Evolutionary conservation across 2,113 vertebrate genomes (phyloP), one percentile per base, ranked within the genome.

Genomic region (Pygoscelis adeliae): DNA sequence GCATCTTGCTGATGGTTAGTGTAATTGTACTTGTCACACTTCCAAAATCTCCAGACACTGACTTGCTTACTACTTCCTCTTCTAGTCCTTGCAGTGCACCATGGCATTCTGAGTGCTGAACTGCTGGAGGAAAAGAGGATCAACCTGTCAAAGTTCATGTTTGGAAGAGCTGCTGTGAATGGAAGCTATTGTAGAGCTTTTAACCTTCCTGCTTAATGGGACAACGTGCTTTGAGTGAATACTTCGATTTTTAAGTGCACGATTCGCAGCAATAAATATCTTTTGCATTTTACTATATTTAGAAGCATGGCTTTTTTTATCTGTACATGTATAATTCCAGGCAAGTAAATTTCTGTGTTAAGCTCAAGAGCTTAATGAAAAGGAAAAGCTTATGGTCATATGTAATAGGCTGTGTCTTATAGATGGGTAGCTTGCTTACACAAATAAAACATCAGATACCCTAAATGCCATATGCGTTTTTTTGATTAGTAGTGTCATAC

Each of bases 41-140:
- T 58, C 36, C 34, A 55, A 44, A 44, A 46, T 69, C 62, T 81
- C 38, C 42, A 30, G 9, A 71, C 29, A 25, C 26, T 56, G 40
- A 50, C 15, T 91, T 63, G 30, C 18, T 29, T 65, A 1, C 36
- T 70, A 42, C 15, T 82, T 56, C n/a, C 32, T 80, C 49, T 90
- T 89, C 50, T 58, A 70, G 58, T 93, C 99, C 91, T 98, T 99
- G 97, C 97, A 98, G 97, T 98, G 98, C 93, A 98, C 98, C 2
- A 98, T 99, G 98, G 58, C 98, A 63, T 93, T 99, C 89, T 99
- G 95, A 99, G 84, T 36, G 38, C 67, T 50, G 71, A 77, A 10
- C 42, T 87, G 46, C 46, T 90, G 70, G 76, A 78, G 62, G 84
- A 90, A 56, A 38, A 50, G 44, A 93, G 94, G 94, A 94, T 66